Evolutionary conservation across 2,797 vertebrate genomes (phyloP).

Genomic region (Chromis chromis): DNA sequence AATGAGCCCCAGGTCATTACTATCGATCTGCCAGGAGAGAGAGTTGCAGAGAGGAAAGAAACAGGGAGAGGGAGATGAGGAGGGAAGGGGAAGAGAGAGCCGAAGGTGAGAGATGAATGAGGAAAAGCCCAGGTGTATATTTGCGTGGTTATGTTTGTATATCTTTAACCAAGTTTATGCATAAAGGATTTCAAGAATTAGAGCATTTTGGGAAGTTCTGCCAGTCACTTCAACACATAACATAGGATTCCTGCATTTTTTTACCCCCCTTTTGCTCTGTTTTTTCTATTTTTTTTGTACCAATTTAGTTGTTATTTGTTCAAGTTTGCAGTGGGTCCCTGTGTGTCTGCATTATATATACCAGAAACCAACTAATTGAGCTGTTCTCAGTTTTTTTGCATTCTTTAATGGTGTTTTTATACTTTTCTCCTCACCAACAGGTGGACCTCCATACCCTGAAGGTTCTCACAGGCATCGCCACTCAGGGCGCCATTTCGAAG

Average conservation of each 20-base stretch:
- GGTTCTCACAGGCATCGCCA: constrained; percentile 94
- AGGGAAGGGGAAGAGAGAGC: constrained; percentile 13
- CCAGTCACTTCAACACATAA: too few relatives aligned
- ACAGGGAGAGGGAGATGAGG: constrained; percentile 19
- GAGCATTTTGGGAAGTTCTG: neutral
- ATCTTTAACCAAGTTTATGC: neutral
- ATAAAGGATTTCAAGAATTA: neutral
- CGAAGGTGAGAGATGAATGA: constrained; percentile 42
- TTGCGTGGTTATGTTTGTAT: constrained; percentile 20
- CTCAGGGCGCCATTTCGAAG: constrained; percentile 95
- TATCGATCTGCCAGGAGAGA: constrained; percentile 75
- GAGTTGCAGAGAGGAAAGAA: constrained; percentile 25
- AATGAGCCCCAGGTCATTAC: constrained; percentile 76
- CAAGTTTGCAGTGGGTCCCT: neutral
- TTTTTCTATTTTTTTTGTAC: too few relatives aligned
- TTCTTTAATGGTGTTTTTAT: neutral
- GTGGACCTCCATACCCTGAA: constrained; percentile 88
- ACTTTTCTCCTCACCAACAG: constrained; percentile 44
- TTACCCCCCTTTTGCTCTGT: neutral
- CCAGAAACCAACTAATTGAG: neutral
- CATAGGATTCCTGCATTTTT: too few relatives aligned
- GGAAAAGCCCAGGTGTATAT: constrained; percentile 27
- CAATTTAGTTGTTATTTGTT: neutral
- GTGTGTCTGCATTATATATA: neutral
- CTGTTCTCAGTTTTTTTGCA: neutral